Base-by-base conservation (phyloP, 2,888 invertebrate species). In the Noctua comes region DNA sequence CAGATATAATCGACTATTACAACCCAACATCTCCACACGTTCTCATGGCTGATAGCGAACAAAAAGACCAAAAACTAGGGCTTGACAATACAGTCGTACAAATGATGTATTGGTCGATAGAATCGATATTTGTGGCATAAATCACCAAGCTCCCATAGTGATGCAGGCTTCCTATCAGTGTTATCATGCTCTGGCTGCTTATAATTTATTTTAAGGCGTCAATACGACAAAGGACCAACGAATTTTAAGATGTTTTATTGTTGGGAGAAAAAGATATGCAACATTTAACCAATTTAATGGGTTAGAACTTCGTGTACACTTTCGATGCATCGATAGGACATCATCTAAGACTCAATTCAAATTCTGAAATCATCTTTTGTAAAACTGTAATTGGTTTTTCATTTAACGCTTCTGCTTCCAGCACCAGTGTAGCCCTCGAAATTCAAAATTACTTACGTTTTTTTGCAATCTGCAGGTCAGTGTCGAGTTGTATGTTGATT, bases 91-190 rank as follows among this genome's bases (percentile, higher is more conserved):
- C 88, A 86, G 85, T 84, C 90, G 83, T 88, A 91, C 91, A 90
- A 92, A 93, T 94, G 93, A 94, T 92, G 91, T 92, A 94, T 93
- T 88, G 88, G 85, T 68, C 82, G 92, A 92, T 91, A 89, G 90
- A 85, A 92, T 93, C 93, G 91, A 90, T 90, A 88, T 86, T 85
- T 86, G 79, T 85, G 88, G 89, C 86, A 93, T 93, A 93, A 93
- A 93, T 93, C 93, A 93, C 92, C 76, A 76, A 21, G 68, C 59
- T 66, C 64, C 84, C 73, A 73, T 27, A 73, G 72, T 82, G 73
- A 77, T 84, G 79, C 82, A 76, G 79, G 79, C 77, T 46, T 77
- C 76, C 76, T 90, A 91, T 90, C 91, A 85, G 59, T 79, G 83
- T 90, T 92, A 92, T 92, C 91, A 88, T 74, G 75, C 62, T 78